These are phyloP conservation scores for Brachyistius frenatus DNA, from an alignment of 2,113 vertebrate species.

Conservation along the genomic window DNA sequence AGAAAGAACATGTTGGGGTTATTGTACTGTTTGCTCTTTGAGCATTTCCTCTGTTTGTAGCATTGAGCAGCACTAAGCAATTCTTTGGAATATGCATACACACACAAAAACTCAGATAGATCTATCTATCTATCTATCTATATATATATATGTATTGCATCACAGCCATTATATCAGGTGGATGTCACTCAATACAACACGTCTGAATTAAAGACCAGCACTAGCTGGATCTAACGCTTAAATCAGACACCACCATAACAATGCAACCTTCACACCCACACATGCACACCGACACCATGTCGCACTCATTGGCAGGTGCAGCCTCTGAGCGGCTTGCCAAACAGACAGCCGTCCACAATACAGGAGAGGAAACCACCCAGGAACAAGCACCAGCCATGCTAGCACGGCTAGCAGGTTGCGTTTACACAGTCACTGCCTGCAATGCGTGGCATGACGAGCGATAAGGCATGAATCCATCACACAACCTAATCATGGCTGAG, in stretches of 20 bases:
- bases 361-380: slow-evolving; percentile 38
- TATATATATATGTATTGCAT: no score
- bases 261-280: slow-evolving; percentile 20
- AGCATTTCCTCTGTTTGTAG: slow-evolving; percentile 1
- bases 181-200: slow-evolving; percentile 14
- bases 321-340: slow-evolving; percentile 31
- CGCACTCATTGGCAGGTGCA: slow-evolving; percentile 61
- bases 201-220: not conserved
- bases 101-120: no score
- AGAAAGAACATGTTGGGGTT: not conserved
- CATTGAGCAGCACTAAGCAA: slow-evolving; percentile 25
- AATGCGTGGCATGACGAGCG: slow-evolving; percentile 29
- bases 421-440: slow-evolving; percentile 60
- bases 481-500: slow-evolving; percentile 31
- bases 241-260: slow-evolving; percentile 30
- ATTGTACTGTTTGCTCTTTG: slow-evolving; percentile 14
- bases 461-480: slow-evolving; percentile 40
- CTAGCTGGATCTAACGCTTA: not conserved
- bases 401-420: slow-evolving; percentile 63
- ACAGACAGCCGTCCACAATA: slow-evolving; percentile 24
- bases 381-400: slow-evolving; percentile 43
- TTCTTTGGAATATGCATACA: not conserved
- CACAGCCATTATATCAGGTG: slow-evolving; percentile 16
- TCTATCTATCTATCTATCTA: no score
- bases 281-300: slow-evolving; percentile 46